Percentiles rank a stretch among this genome's conserved stretches.
Conservation (phyloP, 2,888 invertebrate genomes). For the Aphodius sticticus region DNA sequence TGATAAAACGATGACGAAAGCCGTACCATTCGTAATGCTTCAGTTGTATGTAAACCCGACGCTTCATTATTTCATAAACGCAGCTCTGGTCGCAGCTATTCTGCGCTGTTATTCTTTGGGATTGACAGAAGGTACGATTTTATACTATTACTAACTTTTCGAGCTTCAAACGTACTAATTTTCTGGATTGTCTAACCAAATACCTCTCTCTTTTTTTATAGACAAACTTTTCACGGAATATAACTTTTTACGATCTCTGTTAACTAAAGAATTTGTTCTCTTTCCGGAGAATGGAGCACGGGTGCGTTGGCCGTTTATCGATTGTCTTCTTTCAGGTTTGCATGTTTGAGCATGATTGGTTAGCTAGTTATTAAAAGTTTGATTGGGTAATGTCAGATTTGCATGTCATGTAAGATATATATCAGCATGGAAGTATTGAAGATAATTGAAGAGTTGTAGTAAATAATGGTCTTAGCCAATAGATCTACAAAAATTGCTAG, state of each 20-base stretch:
- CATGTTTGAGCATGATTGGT: constrained; percentile 14
- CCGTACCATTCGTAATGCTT: constrained; percentile 75
- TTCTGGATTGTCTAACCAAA: constrained; percentile 11
- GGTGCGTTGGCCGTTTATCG: constrained; percentile 53
- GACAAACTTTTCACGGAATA: constrained; percentile 63
- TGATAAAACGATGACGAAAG: constrained; percentile 72
- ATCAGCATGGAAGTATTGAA: constrained; percentile 59
- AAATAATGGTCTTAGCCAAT: neutral
- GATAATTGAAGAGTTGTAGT: constrained; percentile 25
- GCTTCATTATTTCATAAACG: constrained; percentile 72
- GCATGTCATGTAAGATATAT: constrained; percentile 20
- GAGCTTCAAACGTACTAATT: neutral
- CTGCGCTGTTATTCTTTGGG: constrained; percentile 45
- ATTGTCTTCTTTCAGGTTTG: constrained; percentile 32
- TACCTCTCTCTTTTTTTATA: constrained; percentile 54
- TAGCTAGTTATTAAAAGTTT: neutral
- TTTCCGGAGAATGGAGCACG: constrained; percentile 58
- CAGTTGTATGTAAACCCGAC: constrained; percentile 81
- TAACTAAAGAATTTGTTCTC: constrained; percentile 72
- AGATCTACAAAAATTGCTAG: too few relatives aligned
- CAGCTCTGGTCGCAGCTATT: constrained; percentile 66
- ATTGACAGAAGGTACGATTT: constrained; percentile 18
- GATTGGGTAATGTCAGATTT: constrained; percentile 7
- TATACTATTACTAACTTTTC: neutral
- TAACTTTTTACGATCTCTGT: constrained; percentile 62